Conservation (phyloP, 2,797 vertebrate genomes). For the Tragopan temminckii region DNA sequence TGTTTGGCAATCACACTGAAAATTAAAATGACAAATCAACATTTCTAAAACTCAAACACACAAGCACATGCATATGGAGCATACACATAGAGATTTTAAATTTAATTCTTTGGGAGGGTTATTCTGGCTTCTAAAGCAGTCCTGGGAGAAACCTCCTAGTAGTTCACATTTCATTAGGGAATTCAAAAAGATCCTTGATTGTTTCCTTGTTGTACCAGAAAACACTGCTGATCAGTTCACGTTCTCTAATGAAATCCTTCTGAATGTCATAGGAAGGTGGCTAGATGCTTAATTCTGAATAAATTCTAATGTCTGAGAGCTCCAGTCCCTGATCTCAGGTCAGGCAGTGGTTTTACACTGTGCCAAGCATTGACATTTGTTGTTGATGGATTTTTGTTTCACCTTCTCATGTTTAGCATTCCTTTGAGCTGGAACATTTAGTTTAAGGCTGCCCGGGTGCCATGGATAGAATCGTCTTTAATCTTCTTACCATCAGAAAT, state of each 20-base stretch:
- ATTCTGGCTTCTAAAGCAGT: background rate
- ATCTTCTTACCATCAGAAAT: slow-evolving; percentile 49
- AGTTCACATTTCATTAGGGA: background rate
- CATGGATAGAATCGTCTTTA: slow-evolving; percentile 28
- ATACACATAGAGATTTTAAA: background rate
- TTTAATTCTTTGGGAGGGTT: background rate
- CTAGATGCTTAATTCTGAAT: background rate
- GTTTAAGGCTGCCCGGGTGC: slow-evolving; percentile 31
- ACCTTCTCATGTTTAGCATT: slow-evolving; percentile 54
- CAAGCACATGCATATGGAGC: fast-evolving
- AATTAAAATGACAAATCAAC: background rate
- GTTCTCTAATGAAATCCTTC: background rate
- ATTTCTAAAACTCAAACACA: background rate
- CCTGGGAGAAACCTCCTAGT: background rate
- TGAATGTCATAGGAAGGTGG: background rate
- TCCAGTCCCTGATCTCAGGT: background rate
- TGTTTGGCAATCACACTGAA: background rate
- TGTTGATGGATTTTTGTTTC: slow-evolving; percentile 48
- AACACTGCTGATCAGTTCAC: background rate
- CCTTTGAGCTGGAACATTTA: slow-evolving; percentile 41
- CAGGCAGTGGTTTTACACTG: slow-evolving; percentile 20
- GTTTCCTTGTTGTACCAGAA: background rate
- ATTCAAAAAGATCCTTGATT: background rate
- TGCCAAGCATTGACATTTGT: slow-evolving; percentile 10
- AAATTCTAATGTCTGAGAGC: background rate